Evolutionary conservation across 2,113 vertebrate genomes (phyloP), one percentile per base, ranked within the genome.

Genomic region (Centrocercus urophasianus): DNA sequence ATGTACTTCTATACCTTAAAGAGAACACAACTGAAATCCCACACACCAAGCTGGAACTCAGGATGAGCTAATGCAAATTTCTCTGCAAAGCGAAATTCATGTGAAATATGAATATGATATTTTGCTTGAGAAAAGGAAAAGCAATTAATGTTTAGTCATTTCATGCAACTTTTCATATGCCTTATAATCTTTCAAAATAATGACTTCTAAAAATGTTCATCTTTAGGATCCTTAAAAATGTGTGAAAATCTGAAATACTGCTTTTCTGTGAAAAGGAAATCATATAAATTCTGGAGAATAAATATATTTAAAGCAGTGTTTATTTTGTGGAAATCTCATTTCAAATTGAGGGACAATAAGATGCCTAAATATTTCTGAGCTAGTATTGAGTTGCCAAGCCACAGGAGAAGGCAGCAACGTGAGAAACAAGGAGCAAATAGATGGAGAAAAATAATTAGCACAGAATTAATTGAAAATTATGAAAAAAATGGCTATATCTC

Each of bases 41-140:
- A 42, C 54, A 42, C 18, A 45, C 11, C 20, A 64, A 6, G 5
- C 16, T 45, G 42, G 30, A 47, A 63, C 32, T 77, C 71, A 63
- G 21, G 59, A 56, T 47, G 24, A 40, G 27, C 54, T 91, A 34
- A 32, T 59, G 36, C 65, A 64, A 76, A n/a, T 73, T 89, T 64
- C 43, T 86, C 20, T 88, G 63, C 32, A 65, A 79, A 85, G 57
- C 48, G 19, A 8, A 42, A 64, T 66, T 56, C 77, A 3, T 17
- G 34, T 28, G 32, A 89, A 94, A 63, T 13, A 52, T 13, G 7
- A 88, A 20, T 94, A 43, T 72, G 61, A 57, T 65, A 64, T 93
- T 93, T 82, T 90, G 22, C 52, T 69, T 28, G 14, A 63, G 42
- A 87, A 92, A 89, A 78, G 78, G 28, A 67, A 90, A 90, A 85